Evolutionary conservation across 2,888 invertebrate genomes (phyloP).

Genomic region (Dorcus parallelipipedus): DNA sequence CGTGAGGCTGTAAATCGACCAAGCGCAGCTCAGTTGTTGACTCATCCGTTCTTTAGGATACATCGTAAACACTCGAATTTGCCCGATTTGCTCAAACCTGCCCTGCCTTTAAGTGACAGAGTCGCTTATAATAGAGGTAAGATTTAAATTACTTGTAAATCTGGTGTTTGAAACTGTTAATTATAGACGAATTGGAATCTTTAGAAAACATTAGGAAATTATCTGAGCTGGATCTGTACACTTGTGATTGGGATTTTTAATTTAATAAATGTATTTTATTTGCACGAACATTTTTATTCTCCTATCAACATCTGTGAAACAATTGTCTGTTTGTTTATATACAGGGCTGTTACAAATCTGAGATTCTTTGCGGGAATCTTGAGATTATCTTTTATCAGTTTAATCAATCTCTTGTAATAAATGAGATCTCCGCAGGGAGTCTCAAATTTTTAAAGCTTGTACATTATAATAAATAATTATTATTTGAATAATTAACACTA

Average conservation of each 20-base stretch:
- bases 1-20: slow-evolving; percentile 69
- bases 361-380: too few relatives aligned
- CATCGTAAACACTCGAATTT: slow-evolving; percentile 59
- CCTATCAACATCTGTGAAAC: too few relatives aligned
- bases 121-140: slow-evolving; percentile 54
- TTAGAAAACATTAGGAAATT: slow-evolving; percentile 57
- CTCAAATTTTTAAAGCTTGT: too few relatives aligned
- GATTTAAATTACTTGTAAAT: slow-evolving; percentile 23
- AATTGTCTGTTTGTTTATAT: too few relatives aligned
- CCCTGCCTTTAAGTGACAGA: slow-evolving; percentile 63
- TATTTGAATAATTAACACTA: not conserved
- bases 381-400: too few relatives aligned
- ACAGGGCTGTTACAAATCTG: too few relatives aligned
- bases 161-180: slow-evolving; percentile 6
- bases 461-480: too few relatives aligned
- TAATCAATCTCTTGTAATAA: too few relatives aligned
- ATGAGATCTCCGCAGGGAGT: too few relatives aligned
- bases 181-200: slow-evolving; percentile 62
- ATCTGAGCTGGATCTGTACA: slow-evolving; percentile 60
- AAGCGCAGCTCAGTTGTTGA: slow-evolving; percentile 64
- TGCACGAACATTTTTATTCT: too few relatives aligned
- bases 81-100: slow-evolving; percentile 64
- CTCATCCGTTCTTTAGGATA: slow-evolving; percentile 76
- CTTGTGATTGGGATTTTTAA: slow-evolving; percentile 65
- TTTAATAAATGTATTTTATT: not conserved